Conservation (phyloP, 2,797 vertebrate species). For the Bradypus variegatus region DNA sequence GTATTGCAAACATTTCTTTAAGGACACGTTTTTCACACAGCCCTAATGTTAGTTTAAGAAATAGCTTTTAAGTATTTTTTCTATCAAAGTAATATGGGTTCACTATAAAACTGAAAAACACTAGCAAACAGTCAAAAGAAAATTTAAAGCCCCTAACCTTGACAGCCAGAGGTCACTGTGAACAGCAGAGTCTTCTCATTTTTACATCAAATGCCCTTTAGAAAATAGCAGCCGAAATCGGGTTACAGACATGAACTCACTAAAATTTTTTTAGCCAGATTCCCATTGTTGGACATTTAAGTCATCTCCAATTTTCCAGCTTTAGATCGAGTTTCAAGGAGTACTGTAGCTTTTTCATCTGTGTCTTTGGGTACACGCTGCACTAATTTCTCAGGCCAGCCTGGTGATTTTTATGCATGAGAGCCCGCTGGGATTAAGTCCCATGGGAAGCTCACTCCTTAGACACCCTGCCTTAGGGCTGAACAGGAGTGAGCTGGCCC, state of each 20-base stretch:
- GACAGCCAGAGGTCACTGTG: neutral
- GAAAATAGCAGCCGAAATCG: neutral
- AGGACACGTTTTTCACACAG: neutral
- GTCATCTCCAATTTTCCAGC: neutral
- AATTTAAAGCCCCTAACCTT: neutral
- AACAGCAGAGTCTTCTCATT: neutral
- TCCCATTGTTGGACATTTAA: neutral
- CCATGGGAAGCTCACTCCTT: neutral
- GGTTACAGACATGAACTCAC: neutral
- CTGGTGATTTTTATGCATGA: neutral
- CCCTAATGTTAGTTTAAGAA: neutral
- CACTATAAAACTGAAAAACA: neutral
- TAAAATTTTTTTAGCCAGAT: neutral
- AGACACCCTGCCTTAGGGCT: neutral
- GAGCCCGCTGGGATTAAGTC: neutral
- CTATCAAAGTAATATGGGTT: neutral
- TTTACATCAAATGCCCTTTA: neutral
- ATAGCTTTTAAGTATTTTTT: neutral
- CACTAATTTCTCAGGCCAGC: neutral
- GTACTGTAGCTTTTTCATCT: neutral
- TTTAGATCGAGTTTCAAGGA: neutral
- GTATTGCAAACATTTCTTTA: neutral
- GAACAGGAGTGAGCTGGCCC: too few relatives aligned
- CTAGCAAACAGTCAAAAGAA: neutral
- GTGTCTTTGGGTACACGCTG: neutral